Conservation (phyloP, 92 coral and sea anemone genomes). For the Isaurus tuberculatus region DNA sequence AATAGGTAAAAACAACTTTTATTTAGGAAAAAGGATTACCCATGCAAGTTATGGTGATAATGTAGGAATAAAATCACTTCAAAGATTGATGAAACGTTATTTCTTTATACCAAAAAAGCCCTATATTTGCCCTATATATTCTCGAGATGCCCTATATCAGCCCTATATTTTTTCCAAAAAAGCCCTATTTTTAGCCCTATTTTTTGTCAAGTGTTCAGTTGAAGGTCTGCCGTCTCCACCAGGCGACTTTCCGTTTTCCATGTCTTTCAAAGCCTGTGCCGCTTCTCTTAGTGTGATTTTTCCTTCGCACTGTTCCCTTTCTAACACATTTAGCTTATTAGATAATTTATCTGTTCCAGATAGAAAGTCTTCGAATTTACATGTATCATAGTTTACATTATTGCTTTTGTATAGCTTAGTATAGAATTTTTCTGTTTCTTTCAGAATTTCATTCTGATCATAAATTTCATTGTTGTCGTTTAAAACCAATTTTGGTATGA, state of each 20-base stretch:
- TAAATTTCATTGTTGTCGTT: conserved; percentile 24
- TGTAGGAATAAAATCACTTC: too few species aligned
- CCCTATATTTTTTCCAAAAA: too few species aligned
- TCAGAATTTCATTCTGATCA: conserved; percentile 3
- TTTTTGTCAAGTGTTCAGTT: too few species aligned
- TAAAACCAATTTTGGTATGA: conserved; percentile 15
- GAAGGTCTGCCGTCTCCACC: conserved; percentile 30
- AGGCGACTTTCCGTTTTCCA: conserved; percentile 38
- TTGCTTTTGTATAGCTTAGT: too few species aligned
- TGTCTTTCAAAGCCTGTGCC: conserved; percentile 38
- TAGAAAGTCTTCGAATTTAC: not conserved
- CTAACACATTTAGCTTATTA: conserved; percentile 8
- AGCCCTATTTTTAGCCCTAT: too few species aligned
- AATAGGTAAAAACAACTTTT: too few species aligned
- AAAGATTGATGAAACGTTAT: too few species aligned
- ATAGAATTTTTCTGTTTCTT: conserved; percentile 30
- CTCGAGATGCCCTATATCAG: too few species aligned
- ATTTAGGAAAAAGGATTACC: too few species aligned
- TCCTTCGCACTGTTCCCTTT: conserved; percentile 37
- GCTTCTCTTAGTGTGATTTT: conserved; percentile 44
- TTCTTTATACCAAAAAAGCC: too few species aligned
- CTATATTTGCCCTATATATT: too few species aligned
- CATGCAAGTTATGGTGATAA: too few species aligned
- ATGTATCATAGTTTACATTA: not conserved
- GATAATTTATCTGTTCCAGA: conserved; percentile 11